A percentile compares a stretch with the other conserved stretches of the same genome.
phyloP scores from a whole-genome alignment of 2,113 vertebrate genomes.

The Notothenia rossii region DNA sequence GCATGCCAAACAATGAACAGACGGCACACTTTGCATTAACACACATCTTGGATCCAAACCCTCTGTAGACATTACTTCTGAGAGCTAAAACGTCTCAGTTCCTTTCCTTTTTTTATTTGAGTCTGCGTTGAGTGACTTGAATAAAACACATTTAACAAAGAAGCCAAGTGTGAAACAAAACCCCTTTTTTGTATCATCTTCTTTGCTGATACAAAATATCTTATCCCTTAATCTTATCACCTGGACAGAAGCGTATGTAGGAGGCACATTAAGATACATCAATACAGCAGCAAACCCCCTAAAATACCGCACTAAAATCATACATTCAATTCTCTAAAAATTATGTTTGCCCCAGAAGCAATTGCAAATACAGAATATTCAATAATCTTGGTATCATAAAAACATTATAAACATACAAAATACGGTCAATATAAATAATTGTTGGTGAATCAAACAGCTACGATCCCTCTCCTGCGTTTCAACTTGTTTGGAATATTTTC shows the following conservation, averaged over 20 bases:
- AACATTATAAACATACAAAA: constrained; percentile 16
- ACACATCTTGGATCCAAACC: not conserved
- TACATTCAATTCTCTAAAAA: constrained; percentile 20
- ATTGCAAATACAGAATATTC: constrained; percentile 19
- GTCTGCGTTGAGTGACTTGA: not conserved
- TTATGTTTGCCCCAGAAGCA: not conserved
- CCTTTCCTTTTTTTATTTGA: not conserved
- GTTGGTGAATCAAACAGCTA: constrained; percentile 31
- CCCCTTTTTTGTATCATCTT: not conserved
- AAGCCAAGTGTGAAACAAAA: not conserved
- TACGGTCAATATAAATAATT: constrained; percentile 64
- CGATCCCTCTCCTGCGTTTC: constrained; percentile 4
- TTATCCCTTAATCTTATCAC: not conserved
- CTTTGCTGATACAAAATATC: not conserved
- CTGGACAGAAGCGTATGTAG: not conserved
- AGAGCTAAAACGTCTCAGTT: not conserved
- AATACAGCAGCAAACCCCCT: constrained; percentile 14
- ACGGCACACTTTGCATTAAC: not conserved
- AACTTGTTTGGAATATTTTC: not conserved
- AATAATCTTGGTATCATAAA: constrained; percentile 20
- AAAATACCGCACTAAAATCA: constrained; percentile 10
- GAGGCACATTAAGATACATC: not conserved
- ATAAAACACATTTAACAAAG: not conserved
- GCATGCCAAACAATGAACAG: not conserved
- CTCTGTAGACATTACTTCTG: constrained; percentile 1